phyloP scores from a whole-genome alignment of 2,888 invertebrate species.

The Pachycephus smyrnensis region DNA sequence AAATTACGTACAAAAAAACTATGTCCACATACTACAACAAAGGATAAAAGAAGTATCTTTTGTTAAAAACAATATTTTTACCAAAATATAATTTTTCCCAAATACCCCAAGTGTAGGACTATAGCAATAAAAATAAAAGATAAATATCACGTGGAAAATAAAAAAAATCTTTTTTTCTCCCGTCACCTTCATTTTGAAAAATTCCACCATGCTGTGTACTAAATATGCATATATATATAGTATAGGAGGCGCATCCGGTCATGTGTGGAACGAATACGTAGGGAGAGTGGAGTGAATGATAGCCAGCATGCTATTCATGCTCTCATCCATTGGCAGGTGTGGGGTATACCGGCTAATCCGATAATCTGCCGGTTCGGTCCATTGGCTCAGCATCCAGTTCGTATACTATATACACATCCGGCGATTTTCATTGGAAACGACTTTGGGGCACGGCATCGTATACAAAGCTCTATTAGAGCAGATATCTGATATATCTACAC shows the following conservation, averaged over 20 bases:
- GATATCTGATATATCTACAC: not conserved
- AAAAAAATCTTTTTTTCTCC: too few relatives aligned
- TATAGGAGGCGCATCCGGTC: conserved; percentile 16
- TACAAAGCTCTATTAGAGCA: not conserved
- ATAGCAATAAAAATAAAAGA: too few relatives aligned
- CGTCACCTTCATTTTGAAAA: conserved; percentile 27
- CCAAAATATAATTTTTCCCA: too few relatives aligned
- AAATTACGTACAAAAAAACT: too few relatives aligned
- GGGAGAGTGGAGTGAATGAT: conserved; percentile 38
- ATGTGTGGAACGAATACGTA: conserved; percentile 20
- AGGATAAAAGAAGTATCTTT: too few relatives aligned
- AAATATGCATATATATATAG: not conserved
- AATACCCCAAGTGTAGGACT: too few relatives aligned
- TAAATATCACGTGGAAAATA: too few relatives aligned
- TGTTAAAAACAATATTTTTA: too few relatives aligned
- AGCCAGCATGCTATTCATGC: conserved; percentile 41
- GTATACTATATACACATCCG: not conserved
- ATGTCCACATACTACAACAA: too few relatives aligned
- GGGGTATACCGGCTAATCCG: conserved; percentile 53
- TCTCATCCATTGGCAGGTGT: conserved; percentile 11
- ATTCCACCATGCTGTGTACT: conserved; percentile 15
- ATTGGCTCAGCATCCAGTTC: conserved; percentile 38
- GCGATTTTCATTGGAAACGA: not conserved
- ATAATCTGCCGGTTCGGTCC: conserved; percentile 52
- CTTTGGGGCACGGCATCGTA: not conserved